Evolutionary conservation across 2,888 invertebrate genomes (phyloP), one percentile per base, ranked within the genome.

Genomic region (Hyposoter dolosus): DNA sequence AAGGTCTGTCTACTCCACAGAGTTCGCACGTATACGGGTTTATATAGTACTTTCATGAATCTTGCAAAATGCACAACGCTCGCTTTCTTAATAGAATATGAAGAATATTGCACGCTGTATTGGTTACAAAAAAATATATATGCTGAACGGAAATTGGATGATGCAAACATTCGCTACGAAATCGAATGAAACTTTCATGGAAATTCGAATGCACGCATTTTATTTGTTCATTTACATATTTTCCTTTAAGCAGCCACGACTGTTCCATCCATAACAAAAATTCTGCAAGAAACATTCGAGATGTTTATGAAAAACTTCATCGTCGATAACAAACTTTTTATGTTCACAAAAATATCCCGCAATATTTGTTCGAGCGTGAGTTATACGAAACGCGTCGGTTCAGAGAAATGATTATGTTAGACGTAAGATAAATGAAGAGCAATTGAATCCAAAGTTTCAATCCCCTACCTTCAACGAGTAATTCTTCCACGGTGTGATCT

Each of bases 61-160:
- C 76, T 77, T 77, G 53, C 71, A 77, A 60, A 50, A 56, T 77
- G 50, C 81, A 77, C 76, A 74, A 63, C 19, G 43, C 76, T 43
- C 65, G 50, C 76, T 50, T 66, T 72, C 71, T 47, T 81, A 84
- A 84, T 84, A 80, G 84, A 84, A 84, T 81, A 81, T 72, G 56
- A 84, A 69, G 53, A 77, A 56, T 50, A 43, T 53, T 76, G 45
- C 71, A 32, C 23, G 45, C 17, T n/a, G 35, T 69, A 35, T n/a
- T 43, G 53, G 71, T 56, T 56, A 32, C 19, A 76, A 53, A 40
- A 10, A 17, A 1, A 65, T 17, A 75, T 17, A 72, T n/a, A 60
- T 40, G 15, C 9, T 10, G 19, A 40, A 15, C 56, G 35, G 40
- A 56, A 75, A 43, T 75, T 43, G 28, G 60, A 75, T 43, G 43